Evolutionary conservation across 2,113 vertebrate species (phyloP).

Genomic region (Salminus brasiliensis): DNA sequence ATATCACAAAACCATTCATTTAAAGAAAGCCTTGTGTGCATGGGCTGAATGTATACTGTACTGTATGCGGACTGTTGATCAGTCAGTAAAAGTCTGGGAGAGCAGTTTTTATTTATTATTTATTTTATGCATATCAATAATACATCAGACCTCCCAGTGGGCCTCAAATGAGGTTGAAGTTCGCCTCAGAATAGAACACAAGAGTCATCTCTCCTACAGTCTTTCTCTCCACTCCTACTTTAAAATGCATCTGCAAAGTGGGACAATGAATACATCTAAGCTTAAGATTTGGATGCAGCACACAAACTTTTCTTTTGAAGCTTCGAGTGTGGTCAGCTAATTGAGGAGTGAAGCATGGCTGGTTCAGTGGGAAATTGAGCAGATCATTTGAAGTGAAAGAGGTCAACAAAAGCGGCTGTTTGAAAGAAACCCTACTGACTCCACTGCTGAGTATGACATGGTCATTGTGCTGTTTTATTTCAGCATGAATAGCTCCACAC

Average conservation of each 20-base stretch:
- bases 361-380: neutral
- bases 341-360: neutral
- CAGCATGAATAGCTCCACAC: neutral
- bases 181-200: neutral
- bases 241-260: neutral
- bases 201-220: neutral
- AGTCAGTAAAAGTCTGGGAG: slow-evolving; percentile 17
- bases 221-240: neutral
- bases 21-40: neutral
- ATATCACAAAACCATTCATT: neutral
- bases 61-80: neutral
- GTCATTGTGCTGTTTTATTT: neutral
- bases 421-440: neutral
- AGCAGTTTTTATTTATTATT: slow-evolving; percentile 9
- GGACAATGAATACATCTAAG: neutral
- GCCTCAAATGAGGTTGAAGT: neutral
- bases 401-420: neutral
- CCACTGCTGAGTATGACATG: neutral
- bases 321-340: neutral
- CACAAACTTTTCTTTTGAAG: neutral
- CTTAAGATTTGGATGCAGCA: neutral
- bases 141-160: neutral
- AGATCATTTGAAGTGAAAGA: neutral
- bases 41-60: neutral
- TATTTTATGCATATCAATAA: slow-evolving; percentile 3